Evolutionary conservation across 1,140 invertebrate genomes (phyloP).

Genomic region (Agraylea sexmaculata): DNA sequence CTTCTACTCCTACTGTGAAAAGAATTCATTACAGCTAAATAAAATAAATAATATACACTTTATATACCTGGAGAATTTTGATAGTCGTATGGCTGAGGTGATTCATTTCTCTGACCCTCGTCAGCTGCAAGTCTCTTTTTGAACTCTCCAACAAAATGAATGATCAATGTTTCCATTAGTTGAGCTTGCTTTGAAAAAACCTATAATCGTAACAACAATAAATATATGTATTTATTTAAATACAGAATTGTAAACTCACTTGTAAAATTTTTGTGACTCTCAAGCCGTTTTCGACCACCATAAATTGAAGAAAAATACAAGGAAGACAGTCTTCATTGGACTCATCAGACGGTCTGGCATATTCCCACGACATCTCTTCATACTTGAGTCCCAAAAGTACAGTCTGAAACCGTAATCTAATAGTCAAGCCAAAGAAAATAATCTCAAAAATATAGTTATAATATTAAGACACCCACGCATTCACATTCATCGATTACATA

Average conservation of each 20-base stretch:
- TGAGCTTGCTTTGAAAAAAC: slow-evolving; percentile 82
- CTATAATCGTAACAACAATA: no score
- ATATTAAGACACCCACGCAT: slow-evolving; percentile 51
- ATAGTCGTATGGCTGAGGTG: slow-evolving; percentile 20
- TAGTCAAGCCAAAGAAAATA: neutral
- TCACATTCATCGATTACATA: slow-evolving; percentile 78
- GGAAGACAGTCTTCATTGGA: slow-evolving; percentile 77
- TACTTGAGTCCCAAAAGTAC: slow-evolving; percentile 73
- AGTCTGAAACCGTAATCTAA: slow-evolving; percentile 44
- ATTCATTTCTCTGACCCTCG: slow-evolving; percentile 19
- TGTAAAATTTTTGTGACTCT: slow-evolving; percentile 73
- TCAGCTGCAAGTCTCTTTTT: slow-evolving; percentile 32
- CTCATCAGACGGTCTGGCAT: slow-evolving; percentile 71
- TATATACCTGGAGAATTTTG: slow-evolving; percentile 20
- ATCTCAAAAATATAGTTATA: no score
- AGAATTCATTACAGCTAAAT: neutral
- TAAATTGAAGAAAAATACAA: slow-evolving; percentile 72
- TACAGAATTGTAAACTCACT: no score
- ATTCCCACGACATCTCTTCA: slow-evolving; percentile 83
- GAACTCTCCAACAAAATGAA: slow-evolving; percentile 68
- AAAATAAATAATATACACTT: neutral
- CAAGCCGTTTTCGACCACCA: slow-evolving; percentile 71
- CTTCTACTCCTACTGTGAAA: slow-evolving; percentile 24
- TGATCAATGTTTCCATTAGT: slow-evolving; percentile 86
- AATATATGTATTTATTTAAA: no score